Conservation (phyloP, 30 jellyfish, hydroid and myxozoan genomes). For the Pelagia noctiluca region DNA sequence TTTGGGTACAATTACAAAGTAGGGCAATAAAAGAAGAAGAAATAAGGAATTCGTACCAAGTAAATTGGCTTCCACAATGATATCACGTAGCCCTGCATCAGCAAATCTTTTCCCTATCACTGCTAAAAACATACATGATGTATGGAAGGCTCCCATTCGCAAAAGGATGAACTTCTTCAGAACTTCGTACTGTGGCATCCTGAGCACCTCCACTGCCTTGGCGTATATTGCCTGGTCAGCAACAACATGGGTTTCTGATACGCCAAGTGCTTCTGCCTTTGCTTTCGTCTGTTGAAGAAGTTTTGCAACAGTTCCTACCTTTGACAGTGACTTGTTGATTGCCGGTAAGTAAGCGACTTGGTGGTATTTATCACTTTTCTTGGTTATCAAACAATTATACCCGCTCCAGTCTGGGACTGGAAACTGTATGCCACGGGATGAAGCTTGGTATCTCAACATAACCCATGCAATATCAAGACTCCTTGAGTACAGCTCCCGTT, state of each 20-base stretch:
- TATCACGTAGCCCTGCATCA: conserved; percentile 77
- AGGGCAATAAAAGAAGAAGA: conserved; percentile 13
- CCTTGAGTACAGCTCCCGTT: conserved; percentile 20
- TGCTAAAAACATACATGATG: conserved; percentile 47
- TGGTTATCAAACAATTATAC: conserved; percentile 37
- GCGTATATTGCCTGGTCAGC: conserved; percentile 73
- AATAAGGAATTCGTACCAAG: conserved; percentile 33
- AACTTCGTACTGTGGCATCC: conserved; percentile 48
- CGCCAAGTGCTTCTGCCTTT: conserved; percentile 60
- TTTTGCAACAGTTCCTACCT: conserved; percentile 47
- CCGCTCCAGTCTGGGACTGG: conserved; percentile 63
- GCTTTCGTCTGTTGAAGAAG: conserved; percentile 59
- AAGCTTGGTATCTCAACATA: conserved; percentile 49
- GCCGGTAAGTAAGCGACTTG: conserved; percentile 45
- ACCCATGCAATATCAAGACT: conserved; percentile 42
- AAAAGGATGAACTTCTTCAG: conserved; percentile 57
- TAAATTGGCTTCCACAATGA: conserved; percentile 59
- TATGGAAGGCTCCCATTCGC: conserved; percentile 80
- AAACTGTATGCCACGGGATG: conserved; percentile 48
- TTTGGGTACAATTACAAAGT: conserved; percentile 29
- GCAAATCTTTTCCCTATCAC: conserved; percentile 65
- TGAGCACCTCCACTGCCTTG: conserved; percentile 66
- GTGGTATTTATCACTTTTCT: conserved; percentile 5
- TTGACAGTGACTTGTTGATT: conserved; percentile 54
- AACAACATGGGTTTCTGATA: conserved; percentile 58